Evolutionary conservation across 2,113 vertebrate species (phyloP).

Genomic region (Entomyzon cyanotis): DNA sequence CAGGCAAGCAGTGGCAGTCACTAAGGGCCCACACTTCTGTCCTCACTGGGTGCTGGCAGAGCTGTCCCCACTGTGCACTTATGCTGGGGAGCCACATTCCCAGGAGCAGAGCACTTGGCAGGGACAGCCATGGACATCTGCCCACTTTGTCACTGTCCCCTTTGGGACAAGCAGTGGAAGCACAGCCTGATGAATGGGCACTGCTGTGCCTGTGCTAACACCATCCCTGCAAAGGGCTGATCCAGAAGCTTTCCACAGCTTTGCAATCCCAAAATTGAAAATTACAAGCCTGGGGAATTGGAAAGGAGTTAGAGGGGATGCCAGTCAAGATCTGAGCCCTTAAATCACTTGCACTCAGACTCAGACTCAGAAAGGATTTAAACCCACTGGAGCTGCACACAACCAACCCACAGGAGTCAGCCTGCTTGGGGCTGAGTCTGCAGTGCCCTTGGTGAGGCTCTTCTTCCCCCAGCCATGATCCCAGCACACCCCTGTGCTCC

Average conservation of each 20-base stretch:
- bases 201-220: background rate
- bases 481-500: background rate
- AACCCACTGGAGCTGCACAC: background rate
- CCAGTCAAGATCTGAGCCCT: background rate
- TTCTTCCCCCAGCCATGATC: background rate
- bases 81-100: background rate
- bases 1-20: background rate
- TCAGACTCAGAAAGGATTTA: background rate
- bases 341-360: background rate
- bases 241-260: background rate
- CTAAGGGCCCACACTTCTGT: background rate
- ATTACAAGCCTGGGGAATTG: background rate
- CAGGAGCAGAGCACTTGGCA: fast-evolving
- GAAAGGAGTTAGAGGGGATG: background rate
- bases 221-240: background rate
- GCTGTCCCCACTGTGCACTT: background rate
- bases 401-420: background rate
- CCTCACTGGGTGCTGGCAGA: background rate
- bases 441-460: background rate
- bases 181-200: fast-evolving
- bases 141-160: background rate
- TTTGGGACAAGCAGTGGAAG: background rate
- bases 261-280: background rate
- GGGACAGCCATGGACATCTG: background rate
- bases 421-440: background rate